Evolutionary conservation across 2,113 vertebrate genomes (phyloP).

Genomic region (Electrona antarctica): DNA sequence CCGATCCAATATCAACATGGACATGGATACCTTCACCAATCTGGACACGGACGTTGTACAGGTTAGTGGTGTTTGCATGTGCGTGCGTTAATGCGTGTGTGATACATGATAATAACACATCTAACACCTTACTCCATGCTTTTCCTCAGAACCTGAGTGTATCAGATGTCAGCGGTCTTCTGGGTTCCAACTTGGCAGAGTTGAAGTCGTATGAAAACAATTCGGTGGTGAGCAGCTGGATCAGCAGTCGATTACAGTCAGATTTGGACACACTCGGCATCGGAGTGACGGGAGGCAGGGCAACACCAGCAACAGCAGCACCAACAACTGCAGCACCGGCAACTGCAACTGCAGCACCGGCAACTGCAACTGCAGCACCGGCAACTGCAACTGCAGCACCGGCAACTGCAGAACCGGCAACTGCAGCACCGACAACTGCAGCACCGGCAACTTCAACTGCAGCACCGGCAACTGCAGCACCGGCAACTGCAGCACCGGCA

Average conservation of each 20-base stretch:
- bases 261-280: conserved; percentile 34
- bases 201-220: conserved; percentile 66
- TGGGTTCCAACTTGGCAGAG: conserved; percentile 59
- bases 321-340: not conserved
- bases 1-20: conserved; percentile 63
- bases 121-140: conserved; percentile 3
- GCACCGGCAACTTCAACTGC: no score
- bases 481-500: no score
- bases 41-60: conserved; percentile 52
- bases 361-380: no score
- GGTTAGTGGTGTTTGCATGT: conserved; percentile 53
- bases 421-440: no score
- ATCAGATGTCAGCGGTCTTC: conserved; percentile 53
- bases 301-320: not conserved
- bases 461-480: no score
- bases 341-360: not conserved
- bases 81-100: not conserved
- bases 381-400: no score
- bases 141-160: conserved; percentile 61
- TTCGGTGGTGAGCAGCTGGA: conserved; percentile 53
- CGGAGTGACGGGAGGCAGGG: conserved; percentile 47
- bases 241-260: conserved; percentile 26
- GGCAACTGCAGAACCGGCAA: no score
- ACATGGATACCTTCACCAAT: conserved; percentile 56
- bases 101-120: not conserved